phyloP scores from a whole-genome alignment of 2,888 invertebrate species.

The Hartigia nigra region DNA sequence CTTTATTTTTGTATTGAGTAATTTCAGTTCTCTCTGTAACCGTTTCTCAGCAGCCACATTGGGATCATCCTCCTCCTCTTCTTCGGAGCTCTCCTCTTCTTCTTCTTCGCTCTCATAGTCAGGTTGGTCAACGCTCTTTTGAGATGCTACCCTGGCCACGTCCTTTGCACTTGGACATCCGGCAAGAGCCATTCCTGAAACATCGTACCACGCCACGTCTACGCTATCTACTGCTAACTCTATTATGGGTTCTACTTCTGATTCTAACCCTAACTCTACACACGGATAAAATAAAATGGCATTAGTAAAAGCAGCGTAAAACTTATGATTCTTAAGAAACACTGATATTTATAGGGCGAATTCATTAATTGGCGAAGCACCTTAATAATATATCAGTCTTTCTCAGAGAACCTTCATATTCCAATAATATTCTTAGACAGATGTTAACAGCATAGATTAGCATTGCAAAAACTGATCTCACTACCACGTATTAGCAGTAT shows the following conservation, averaged over 20 bases:
- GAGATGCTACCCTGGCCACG: constrained; percentile 60
- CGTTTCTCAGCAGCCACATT: constrained; percentile 72
- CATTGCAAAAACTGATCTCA: not conserved
- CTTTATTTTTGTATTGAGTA: constrained; percentile 69
- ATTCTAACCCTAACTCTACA: constrained; percentile 7
- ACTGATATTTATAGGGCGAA: not conserved
- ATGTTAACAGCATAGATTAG: not conserved
- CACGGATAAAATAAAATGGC: constrained; percentile 6
- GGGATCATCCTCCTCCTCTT: constrained; percentile 75
- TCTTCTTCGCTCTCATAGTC: constrained; percentile 59
- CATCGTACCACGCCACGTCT: constrained; percentile 56
- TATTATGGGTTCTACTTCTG: constrained; percentile 45
- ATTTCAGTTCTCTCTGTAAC: constrained; percentile 77
- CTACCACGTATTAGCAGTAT: not conserved
- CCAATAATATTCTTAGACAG: not conserved
- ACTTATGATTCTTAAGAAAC: not conserved
- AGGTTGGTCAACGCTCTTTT: constrained; percentile 60
- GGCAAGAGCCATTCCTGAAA: constrained; percentile 64
- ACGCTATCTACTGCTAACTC: constrained; percentile 54
- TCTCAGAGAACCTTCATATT: not conserved
- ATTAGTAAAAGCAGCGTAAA: constrained; percentile 13
- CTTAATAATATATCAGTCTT: not conserved
- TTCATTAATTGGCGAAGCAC: not conserved
- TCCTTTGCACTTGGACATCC: constrained; percentile 64
- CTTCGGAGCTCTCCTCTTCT: constrained; percentile 69